Evolutionary conservation across 2,113 vertebrate genomes (phyloP), one percentile per base, ranked within the genome.

Genomic region (Castor canadensis): DNA sequence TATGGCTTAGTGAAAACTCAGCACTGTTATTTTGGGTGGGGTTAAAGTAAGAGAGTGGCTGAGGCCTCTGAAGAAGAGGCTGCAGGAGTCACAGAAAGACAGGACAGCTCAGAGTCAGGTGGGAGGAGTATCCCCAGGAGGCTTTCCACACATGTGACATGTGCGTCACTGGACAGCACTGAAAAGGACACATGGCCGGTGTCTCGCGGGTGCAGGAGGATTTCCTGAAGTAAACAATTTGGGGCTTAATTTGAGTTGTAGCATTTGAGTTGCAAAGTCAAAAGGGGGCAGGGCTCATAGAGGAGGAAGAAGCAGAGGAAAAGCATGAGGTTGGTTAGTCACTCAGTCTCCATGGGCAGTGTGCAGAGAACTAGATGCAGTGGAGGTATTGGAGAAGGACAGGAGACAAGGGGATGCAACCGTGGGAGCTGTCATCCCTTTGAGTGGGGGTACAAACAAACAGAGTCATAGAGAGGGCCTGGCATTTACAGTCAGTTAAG

Each of bases 371-470:
- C 1, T 1, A 4, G 9, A 2, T 1, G 54, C 22, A n/a, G n/a
- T 24, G 2, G 32, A 43, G 47, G 60, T 11, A 11, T 8, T 11
- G 62, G 60, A 26, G n/a, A 54, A 45, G 1, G 26, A 26, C 15
- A 6, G 12, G 60, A 24, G 26, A 6, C 43, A 11, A 32, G 75
- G 58, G 19, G 67, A 11, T 2, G 22, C 8, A 3, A 47, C 30
- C 30, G 5, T 0, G 0, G 9, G 66, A 40, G 16, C 3, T 2
- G n/a, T 0, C 66, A 54, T 54, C 66, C 5, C 3, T 8, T 1
- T 10, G 6, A 52, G 38, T 19, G 22, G 6, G n/a, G 49, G 3
- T 0, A 1, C 32, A 12, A 24, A 7, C 13, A 75, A 35, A 1
- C 0, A 47, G 81, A 75, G 11, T 26, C 28, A 6, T 26, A 9